Base-by-base conservation (phyloP, 1,140 invertebrate species). In the Lordiphosa stackelbergi region DNA sequence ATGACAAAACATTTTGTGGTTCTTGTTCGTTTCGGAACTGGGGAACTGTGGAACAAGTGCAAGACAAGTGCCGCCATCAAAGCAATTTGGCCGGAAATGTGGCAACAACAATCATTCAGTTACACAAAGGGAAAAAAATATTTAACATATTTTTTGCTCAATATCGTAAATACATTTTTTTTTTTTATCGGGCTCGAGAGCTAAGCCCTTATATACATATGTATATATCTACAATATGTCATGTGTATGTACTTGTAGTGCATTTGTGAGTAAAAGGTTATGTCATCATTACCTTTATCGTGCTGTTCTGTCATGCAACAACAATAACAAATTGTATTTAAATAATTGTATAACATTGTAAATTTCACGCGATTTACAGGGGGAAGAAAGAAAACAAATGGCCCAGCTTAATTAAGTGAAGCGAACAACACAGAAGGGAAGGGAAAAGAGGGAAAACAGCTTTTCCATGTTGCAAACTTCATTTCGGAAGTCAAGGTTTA, bases 291-390 rank as follows among this genome's bases (percentile, higher is more conserved):
- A 34, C 11, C 57, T 34, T 63, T 55, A 61, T 72, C 52, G 53
- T 40, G 35, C 19, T 34, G 31, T 65, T 53, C 46, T 52, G 63
- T 74, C 62, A 74, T 74, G 71, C 71, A 61, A 61, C 66, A 74
- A 54, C 53, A 48, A 28, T 52, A 64, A 13, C 54, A 53, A 16
- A 40, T 68, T 71, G 73, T 77, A 75, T 59, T 75, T 72, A 72
- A 31, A 31, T 8, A 75, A 77, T 75, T 77, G 54, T 72, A 68
- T 71, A 75, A 77, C 66, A 53, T 47, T 71, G 72, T 77, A 66
- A 66, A 53, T 71, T 75, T 75, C 56, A 75, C 72, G 73, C 73
- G 54, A 66, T 56, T 74, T 35, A 46, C 47, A 36, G 28, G 1
- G 22, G 5, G 22, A 24, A 24, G 22, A 22, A 5, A 24, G 22